A percentile compares a stretch with the other conserved stretches of the same genome.
These are phyloP conservation scores for Dicroscelio sp. DNA, from an alignment of 2,888 invertebrate species.

Conservation along the genomic window DNA sequence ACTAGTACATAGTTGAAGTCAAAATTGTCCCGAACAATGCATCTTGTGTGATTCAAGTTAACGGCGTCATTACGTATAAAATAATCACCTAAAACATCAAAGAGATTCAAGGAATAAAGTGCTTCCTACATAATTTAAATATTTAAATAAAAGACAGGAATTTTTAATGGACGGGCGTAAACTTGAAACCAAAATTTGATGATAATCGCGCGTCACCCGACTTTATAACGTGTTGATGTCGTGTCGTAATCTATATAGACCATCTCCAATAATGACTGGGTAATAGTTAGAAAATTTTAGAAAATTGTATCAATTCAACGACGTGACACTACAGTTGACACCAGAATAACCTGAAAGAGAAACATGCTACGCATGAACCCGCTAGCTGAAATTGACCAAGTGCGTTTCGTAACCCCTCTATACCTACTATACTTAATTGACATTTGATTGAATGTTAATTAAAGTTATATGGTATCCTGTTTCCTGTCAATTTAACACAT, in stretches of 20 bases:
- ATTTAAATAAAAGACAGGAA: slow-evolving; percentile 58
- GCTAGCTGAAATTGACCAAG: slow-evolving; percentile 13
- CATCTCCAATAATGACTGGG: slow-evolving; percentile 60
- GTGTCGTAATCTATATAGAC: slow-evolving; percentile 52
- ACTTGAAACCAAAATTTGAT: slow-evolving; percentile 19
- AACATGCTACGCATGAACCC: slow-evolving; percentile 27
- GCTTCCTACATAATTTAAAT: slow-evolving; percentile 52
- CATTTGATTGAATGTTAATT: neutral
- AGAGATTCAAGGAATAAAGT: slow-evolving; percentile 22
- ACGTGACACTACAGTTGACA: slow-evolving; percentile 40
- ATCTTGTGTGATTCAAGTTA: slow-evolving; percentile 18
- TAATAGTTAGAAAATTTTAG: slow-evolving; percentile 42
- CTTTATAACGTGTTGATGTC: slow-evolving; percentile 43
- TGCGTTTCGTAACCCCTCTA: neutral
- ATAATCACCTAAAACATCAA: slow-evolving; percentile 21
- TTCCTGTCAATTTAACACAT: neutral
- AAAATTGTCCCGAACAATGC: slow-evolving; percentile 35
- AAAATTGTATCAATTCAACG: slow-evolving; percentile 37
- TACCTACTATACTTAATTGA: neutral
- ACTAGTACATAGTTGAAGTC: neutral
- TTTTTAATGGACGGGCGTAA: slow-evolving; percentile 30
- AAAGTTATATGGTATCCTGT: neutral
- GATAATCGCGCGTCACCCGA: slow-evolving; percentile 46
- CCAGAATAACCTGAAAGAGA: slow-evolving; percentile 19
- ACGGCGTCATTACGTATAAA: slow-evolving; percentile 49